A percentile compares a stretch with the other conserved stretches of the same genome.
phyloP scores from a whole-genome alignment of 2,888 invertebrate species.

The Carterocephalus palaemon region DNA sequence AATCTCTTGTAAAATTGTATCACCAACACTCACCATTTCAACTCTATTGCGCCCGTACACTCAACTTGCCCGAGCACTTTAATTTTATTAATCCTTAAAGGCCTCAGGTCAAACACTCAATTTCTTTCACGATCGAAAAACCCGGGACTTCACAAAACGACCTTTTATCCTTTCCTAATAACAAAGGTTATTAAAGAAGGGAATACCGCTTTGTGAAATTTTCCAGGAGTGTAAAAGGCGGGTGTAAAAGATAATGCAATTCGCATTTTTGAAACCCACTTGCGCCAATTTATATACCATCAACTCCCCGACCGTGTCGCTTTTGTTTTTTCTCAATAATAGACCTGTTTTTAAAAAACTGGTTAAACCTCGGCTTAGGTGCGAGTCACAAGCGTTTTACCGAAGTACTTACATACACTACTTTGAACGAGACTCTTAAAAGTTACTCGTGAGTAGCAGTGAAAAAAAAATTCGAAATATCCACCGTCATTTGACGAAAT shows the following conservation, averaged over 20 bases:
- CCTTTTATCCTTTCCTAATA: conserved; percentile 11
- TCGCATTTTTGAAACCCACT: conserved; percentile 12
- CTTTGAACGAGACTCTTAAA: no score
- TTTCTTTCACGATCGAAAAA: conserved; percentile 2
- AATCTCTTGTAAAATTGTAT: no score
- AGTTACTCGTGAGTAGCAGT: no score
- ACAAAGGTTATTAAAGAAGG: conserved; percentile 6
- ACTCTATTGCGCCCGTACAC: no score
- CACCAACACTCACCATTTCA: no score
- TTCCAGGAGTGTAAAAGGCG: background rate
- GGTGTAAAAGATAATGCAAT: conserved; percentile 17
- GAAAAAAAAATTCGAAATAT: no score
- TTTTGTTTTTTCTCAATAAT: conserved; percentile 22
- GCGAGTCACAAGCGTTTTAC: conserved; percentile 1
- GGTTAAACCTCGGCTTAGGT: conserved; percentile 10
- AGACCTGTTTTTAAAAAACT: conserved; percentile 24
- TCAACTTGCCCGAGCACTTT: no score
- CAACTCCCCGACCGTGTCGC: conserved; percentile 15
- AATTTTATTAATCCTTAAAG: background rate
- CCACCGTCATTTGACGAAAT: no score
- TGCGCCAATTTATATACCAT: conserved; percentile 17
- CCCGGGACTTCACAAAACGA: background rate
- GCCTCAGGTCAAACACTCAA: conserved; percentile 3
- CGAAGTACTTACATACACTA: background rate
- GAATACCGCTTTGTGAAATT: conserved; percentile 3